These are phyloP conservation scores for Carpatolechia fugitivella DNA, from an alignment of 2,888 invertebrate species.

Conservation along the genomic window DNA sequence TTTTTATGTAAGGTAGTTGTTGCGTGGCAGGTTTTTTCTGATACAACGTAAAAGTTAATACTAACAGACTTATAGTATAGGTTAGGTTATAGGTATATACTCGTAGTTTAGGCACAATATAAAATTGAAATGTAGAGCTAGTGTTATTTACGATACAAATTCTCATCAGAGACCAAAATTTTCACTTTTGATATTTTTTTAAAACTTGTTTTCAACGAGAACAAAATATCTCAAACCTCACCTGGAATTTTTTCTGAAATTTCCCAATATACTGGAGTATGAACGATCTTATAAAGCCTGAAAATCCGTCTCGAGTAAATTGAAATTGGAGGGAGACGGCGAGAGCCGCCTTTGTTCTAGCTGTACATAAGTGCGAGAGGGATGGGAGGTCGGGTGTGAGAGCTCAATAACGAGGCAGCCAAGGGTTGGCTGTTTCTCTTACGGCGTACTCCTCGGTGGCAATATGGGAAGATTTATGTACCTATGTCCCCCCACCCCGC, in stretches of 20 bases:
- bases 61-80: too few relatives aligned
- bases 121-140: too few relatives aligned
- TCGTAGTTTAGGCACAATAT: too few relatives aligned
- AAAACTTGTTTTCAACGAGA: too few relatives aligned
- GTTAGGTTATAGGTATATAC: too few relatives aligned
- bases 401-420: conserved; percentile 79
- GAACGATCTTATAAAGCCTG: conserved; percentile 70
- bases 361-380: conserved; percentile 40
- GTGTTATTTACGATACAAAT: too few relatives aligned
- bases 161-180: too few relatives aligned
- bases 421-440: conserved; percentile 79
- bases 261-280: conserved; percentile 34
- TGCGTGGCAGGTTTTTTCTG: too few relatives aligned
- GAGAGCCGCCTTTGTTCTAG: conserved; percentile 29
- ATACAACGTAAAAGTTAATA: too few relatives aligned
- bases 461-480: conserved; percentile 76
- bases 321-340: conserved; percentile 74
- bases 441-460: conserved; percentile 49
- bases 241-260: conserved; percentile 14
- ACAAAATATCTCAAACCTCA: too few relatives aligned
- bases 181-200: too few relatives aligned
- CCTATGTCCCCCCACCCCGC: conserved; percentile 47
- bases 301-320: conserved; percentile 79
- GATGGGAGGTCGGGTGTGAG: conserved; percentile 66
- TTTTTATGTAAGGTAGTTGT: too few relatives aligned